phyloP scores from a whole-genome alignment of 2,888 invertebrate genomes.

The Chironomus tentans region DNA sequence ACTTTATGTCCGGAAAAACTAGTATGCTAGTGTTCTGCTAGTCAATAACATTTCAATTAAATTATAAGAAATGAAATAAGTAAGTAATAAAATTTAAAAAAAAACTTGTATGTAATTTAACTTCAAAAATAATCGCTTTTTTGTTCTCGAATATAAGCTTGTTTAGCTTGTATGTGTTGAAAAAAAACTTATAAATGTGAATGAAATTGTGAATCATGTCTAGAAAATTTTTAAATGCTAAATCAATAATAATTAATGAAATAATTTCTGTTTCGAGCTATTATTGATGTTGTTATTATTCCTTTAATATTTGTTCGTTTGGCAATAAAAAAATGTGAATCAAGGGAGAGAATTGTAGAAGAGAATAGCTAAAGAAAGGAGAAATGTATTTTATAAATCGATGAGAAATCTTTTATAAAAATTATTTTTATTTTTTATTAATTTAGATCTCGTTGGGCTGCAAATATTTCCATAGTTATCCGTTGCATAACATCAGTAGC shows the following conservation, averaged over 20 bases:
- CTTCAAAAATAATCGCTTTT: neutral
- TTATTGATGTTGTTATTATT: neutral
- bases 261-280: conserved; percentile 13
- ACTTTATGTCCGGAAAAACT: neutral
- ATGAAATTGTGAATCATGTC: neutral
- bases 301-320: neutral
- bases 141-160: neutral
- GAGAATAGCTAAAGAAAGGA: no score
- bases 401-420: no score
- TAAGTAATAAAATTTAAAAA: no score
- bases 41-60: conserved; percentile 18
- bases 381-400: no score
- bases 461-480: conserved; percentile 24
- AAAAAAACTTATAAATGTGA: neutral
- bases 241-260: conserved; percentile 26
- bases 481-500: conserved; percentile 30
- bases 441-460: conserved; percentile 24
- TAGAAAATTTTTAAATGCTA: conserved; percentile 19
- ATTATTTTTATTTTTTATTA: neutral
- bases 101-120: neutral
- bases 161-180: neutral
- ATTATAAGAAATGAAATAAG: neutral
- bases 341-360: no score
- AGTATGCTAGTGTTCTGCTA: neutral
- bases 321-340: neutral